A percentile compares a stretch with the other conserved stretches of the same genome.
These are phyloP conservation scores for Heliopora coerulea DNA, from an alignment of 92 coral and sea anemone species.

Conservation along the genomic window DNA sequence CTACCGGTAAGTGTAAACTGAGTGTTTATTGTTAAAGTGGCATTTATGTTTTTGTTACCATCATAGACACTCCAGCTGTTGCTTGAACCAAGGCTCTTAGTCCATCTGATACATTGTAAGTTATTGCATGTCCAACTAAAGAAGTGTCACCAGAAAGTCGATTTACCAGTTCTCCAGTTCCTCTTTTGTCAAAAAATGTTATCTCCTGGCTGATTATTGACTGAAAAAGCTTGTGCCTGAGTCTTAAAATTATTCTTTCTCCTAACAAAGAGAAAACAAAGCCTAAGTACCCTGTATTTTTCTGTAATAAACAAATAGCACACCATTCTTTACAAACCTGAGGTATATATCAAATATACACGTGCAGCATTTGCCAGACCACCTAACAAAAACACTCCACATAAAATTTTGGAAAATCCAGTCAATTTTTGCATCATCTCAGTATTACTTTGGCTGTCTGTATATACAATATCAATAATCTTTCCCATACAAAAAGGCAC, in stretches of 20 bases:
- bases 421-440: conserved; percentile 76
- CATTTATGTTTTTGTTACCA: conserved; percentile 52
- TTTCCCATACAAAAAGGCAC: conserved; percentile 98
- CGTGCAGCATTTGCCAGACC: conserved; percentile 89
- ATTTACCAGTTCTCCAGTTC: conserved; percentile 91
- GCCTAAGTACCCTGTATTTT: neutral
- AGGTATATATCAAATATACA: conserved; percentile 81
- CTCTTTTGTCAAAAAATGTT: conserved; percentile 87
- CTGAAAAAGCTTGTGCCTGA: conserved; percentile 70
- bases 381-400: conserved; percentile 82
- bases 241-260: conserved; percentile 69
- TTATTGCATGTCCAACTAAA: conserved; percentile 91
- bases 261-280: conserved; percentile 49
- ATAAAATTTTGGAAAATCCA: conserved; percentile 65
- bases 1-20: no score
- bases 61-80: conserved; percentile 89
- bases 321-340: conserved; percentile 55
- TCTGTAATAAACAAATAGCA: neutral
- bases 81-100: conserved; percentile 93
- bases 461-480: conserved; percentile 85
- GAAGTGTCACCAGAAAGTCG: conserved; percentile 92
- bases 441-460: conserved; percentile 65
- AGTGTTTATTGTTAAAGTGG: no score
- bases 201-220: conserved; percentile 87
- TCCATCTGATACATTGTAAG: conserved; percentile 99